These are phyloP conservation scores for Apis cerana DNA, from an alignment of 1,140 invertebrate species.

Conservation along the genomic window DNA sequence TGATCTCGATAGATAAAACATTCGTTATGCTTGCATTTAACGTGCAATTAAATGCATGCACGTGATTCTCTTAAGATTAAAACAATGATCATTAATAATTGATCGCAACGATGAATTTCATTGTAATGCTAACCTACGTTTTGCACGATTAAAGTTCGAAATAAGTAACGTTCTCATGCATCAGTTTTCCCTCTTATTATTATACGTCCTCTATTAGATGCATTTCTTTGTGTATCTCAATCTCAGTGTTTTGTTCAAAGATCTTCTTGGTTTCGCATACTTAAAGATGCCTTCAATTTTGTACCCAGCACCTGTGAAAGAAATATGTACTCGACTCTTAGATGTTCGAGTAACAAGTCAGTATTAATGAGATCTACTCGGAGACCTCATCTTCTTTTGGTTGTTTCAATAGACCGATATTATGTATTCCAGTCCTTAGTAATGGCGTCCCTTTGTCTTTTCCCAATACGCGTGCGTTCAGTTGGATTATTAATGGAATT, in stretches of 20 bases:
- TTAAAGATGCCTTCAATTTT: constrained; percentile 30
- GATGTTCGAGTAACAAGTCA: constrained; percentile 10
- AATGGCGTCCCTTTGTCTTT: constrained; percentile 82
- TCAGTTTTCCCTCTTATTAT: not conserved
- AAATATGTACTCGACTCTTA: constrained; percentile 36
- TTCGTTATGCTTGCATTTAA: constrained; percentile 3
- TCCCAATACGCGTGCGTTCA: constrained; percentile 79
- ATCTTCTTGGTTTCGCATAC: constrained; percentile 4
- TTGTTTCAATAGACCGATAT: constrained; percentile 75
- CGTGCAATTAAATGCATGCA: constrained; percentile 19
- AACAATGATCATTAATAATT: constrained; percentile 13
- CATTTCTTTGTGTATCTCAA: not conserved
- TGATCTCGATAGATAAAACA: not conserved
- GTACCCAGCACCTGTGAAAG: constrained; percentile 37
- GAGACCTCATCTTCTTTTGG: constrained; percentile 75
- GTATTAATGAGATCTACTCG: constrained; percentile 51
- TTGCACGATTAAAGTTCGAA: constrained; percentile 27
- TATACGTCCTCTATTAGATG: not conserved
- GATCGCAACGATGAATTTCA: not conserved
- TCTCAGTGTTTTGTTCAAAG: not conserved
- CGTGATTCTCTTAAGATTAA: not conserved
- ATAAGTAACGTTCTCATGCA: constrained; percentile 12
- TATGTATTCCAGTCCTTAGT: constrained; percentile 81
- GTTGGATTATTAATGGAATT: constrained; percentile 74
- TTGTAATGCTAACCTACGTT: not conserved